Evolutionary conservation across 2,888 invertebrate species (phyloP), one percentile per base, ranked within the genome.

Genomic region (Myopa testacea): DNA sequence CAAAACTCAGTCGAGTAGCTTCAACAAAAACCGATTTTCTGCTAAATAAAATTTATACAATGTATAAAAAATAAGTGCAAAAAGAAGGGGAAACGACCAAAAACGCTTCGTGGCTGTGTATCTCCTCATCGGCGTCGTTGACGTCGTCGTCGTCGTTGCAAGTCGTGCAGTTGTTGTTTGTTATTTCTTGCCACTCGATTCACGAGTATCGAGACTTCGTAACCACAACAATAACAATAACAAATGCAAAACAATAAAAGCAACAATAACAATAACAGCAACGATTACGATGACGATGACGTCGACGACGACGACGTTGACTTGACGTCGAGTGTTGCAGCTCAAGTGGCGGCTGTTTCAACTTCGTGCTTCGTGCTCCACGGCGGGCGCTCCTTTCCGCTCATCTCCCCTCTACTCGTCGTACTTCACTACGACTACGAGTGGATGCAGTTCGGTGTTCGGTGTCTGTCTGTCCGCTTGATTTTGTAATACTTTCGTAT

Each of bases 401-500:
- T 26, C 26, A 26, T 3, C 7, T 8, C 45, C 45, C 3, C 45
- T 45, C 45, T 10, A 45, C 45, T 45, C 4, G 45, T 0, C 45
- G 45, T 26, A 26, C 45, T 45, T 45, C 45, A 45, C 45, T 6
- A 45, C 26, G 2, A 26, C 1, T 26, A 45, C 45, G 45, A 45
- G 45, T 45, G 10, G 45, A 45, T 45, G 14, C 55, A 55, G 55
- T 55, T n/a, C 63, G 74, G n/a, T 34, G 55, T 55, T n/a, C 63
- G 74, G n/a, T 34, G 50, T 50, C n/a, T 34, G 50, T 63, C 40
- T 65, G 50, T 63, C 40, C 52, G 55, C 52, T 52, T 37, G 77
- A 72, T 77, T 72, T 77, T 77, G 77, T 77, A 77, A 77, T 67
- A 52, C 45, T 74, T 74, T 65, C 74, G 37, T 65, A 52, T 65